Evolutionary conservation across 2,113 vertebrate species (phyloP).

Genomic region (Pyxicephalus adspersus): DNA sequence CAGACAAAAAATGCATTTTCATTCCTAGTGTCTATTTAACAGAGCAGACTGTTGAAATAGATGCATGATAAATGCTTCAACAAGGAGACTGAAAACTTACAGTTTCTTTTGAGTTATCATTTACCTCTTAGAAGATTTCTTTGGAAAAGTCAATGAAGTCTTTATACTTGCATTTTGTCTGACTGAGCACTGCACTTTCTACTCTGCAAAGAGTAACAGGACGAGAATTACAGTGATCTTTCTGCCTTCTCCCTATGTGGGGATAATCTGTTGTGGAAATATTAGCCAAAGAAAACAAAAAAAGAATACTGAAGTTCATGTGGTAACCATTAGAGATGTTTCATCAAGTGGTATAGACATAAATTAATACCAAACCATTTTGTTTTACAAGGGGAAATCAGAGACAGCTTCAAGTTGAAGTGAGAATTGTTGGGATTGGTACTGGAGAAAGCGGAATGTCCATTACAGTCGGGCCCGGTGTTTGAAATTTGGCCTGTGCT

Average conservation of each 20-base stretch:
- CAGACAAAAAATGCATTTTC: too few relatives aligned
- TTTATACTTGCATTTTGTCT: slow-evolving; percentile 7
- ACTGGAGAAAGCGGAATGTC: slow-evolving; percentile 1
- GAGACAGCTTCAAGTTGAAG: slow-evolving; percentile 4
- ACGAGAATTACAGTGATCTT: slow-evolving; percentile 6
- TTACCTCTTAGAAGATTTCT: not conserved
- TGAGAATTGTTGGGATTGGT: slow-evolving; percentile 38
- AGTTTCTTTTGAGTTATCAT: slow-evolving; percentile 13
- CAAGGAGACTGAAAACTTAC: slow-evolving; percentile 17
- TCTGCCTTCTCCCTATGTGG: slow-evolving; percentile 1
- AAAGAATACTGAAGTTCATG: slow-evolving; percentile 35
- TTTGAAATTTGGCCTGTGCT: slow-evolving; percentile 13
- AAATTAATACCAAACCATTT: slow-evolving; percentile 37
- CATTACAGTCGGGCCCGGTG: not conserved
- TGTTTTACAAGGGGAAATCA: slow-evolving; percentile 44
- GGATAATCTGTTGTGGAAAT: slow-evolving; percentile 37
- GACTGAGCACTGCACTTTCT: slow-evolving; percentile 6
- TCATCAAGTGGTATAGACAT: slow-evolving; percentile 35
- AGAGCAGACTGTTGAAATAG: not conserved
- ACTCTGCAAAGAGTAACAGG: slow-evolving; percentile 2
- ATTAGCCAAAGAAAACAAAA: slow-evolving; percentile 44
- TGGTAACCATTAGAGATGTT: slow-evolving; percentile 47
- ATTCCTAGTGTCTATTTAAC: too few relatives aligned
- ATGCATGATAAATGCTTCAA: not conserved
- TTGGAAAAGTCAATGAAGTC: not conserved